phyloP scores from a whole-genome alignment of 1,140 invertebrate genomes.

The Neodiprion lecontei region DNA sequence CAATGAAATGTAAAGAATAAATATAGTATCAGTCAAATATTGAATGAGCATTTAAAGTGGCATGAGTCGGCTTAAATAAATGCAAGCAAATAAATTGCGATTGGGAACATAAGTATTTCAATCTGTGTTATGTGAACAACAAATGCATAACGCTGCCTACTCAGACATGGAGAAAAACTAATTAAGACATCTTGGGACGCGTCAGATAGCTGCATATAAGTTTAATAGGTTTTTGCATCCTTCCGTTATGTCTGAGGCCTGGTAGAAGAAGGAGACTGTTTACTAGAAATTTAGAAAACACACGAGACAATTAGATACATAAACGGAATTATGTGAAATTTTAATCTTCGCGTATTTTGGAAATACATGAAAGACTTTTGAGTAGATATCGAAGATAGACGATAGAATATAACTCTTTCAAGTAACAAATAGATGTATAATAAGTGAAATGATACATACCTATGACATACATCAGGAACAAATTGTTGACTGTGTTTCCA shows the following conservation, averaged over 20 bases:
- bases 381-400: no score
- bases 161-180: background rate
- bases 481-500: slow-evolving; percentile 80
- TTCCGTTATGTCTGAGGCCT: slow-evolving; percentile 26
- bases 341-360: no score
- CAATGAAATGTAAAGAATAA: no score
- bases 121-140: background rate
- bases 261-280: slow-evolving; percentile 19
- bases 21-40: no score
- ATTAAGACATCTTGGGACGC: slow-evolving; percentile 18
- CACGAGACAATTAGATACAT: background rate
- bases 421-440: no score
- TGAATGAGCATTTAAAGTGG: no score
- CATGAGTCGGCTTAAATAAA: no score
- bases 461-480: slow-evolving; percentile 79
- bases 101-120: background rate
- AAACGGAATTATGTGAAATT: background rate
- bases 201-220: background rate
- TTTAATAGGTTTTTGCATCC: slow-evolving; percentile 10
- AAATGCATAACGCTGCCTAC: background rate
- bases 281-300: slow-evolving; percentile 21
- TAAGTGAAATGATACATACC: slow-evolving; percentile 54
- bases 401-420: no score
- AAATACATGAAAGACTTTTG: no score
- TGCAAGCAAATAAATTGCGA: no score